phyloP scores from a whole-genome alignment of 2,113 vertebrate genomes.

The Danionella cerebrum region DNA sequence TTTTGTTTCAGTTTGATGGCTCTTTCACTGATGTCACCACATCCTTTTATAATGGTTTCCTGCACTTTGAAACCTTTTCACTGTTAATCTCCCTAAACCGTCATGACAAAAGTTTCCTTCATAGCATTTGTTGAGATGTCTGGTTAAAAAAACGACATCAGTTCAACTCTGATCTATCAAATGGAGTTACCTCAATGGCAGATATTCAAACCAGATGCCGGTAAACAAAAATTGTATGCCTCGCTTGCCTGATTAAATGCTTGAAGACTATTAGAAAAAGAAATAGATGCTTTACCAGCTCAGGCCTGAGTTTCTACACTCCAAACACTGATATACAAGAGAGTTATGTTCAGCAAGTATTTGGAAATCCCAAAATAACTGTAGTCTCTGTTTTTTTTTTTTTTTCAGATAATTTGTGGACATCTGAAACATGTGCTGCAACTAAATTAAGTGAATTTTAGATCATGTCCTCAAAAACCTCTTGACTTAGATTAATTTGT shows the following conservation, averaged over 20 bases:
- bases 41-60: conserved; percentile 6
- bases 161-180: conserved; percentile 43
- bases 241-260: conserved; percentile 64
- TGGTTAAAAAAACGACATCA: conserved; percentile 1
- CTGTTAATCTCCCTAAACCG: conserved; percentile 24
- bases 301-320: conserved; percentile 77
- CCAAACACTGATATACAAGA: conserved; percentile 24
- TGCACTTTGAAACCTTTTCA: conserved; percentile 10
- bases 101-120: not conserved
- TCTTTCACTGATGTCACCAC: not conserved
- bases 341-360: conserved; percentile 14
- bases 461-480: too few species aligned
- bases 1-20: not conserved
- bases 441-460: too few species aligned
- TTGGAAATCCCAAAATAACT: conserved; percentile 25
- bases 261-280: conserved; percentile 59
- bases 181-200: conserved; percentile 50
- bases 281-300: conserved; percentile 65
- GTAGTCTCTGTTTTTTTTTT: conserved; percentile 24
- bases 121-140: not conserved
- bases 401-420: conserved; percentile 29
- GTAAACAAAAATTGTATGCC: conserved; percentile 66
- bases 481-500: not conserved
- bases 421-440: conserved; percentile 9
- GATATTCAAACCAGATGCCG: conserved; percentile 63